Evolutionary conservation across 1,140 invertebrate species (phyloP).

Genomic region (Lineus longissimus): DNA sequence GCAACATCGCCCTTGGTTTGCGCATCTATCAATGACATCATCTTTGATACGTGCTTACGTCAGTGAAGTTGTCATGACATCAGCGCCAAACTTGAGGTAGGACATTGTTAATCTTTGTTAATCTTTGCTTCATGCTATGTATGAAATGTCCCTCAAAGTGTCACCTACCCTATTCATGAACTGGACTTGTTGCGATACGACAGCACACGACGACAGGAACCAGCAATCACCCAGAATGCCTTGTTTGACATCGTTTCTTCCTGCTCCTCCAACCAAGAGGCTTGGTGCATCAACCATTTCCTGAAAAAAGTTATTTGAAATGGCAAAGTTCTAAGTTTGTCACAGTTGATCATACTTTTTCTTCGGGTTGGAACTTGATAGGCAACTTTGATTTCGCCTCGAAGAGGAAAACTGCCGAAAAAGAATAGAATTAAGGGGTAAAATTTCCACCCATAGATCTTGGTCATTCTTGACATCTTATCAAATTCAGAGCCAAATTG

Average conservation of each 20-base stretch:
- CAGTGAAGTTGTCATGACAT: no score
- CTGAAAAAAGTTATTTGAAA: constrained; percentile 25
- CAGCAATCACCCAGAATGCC: constrained; percentile 57
- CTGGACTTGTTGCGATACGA: constrained; percentile 51
- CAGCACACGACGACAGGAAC: constrained; percentile 57
- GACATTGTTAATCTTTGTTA: no score
- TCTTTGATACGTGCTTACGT: no score
- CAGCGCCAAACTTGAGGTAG: no score
- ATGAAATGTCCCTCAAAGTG: not conserved
- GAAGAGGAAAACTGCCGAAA: no score
- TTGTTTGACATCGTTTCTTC: constrained; percentile 46
- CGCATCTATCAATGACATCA: no score
- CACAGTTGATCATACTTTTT: not conserved
- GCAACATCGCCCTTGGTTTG: no score
- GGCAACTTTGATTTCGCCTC: not conserved
- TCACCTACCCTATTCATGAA: constrained; percentile 52
- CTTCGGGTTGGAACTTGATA: not conserved
- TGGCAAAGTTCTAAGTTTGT: not conserved
- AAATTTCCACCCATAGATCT: no score
- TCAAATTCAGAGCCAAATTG: no score
- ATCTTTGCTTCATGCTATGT: not conserved
- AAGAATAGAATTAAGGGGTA: no score
- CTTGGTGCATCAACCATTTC: constrained; percentile 39
- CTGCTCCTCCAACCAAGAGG: constrained; percentile 43
- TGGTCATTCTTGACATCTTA: no score